Evolutionary conservation across 1,140 invertebrate genomes (phyloP).

Genomic region (Drosophila lini): DNA sequence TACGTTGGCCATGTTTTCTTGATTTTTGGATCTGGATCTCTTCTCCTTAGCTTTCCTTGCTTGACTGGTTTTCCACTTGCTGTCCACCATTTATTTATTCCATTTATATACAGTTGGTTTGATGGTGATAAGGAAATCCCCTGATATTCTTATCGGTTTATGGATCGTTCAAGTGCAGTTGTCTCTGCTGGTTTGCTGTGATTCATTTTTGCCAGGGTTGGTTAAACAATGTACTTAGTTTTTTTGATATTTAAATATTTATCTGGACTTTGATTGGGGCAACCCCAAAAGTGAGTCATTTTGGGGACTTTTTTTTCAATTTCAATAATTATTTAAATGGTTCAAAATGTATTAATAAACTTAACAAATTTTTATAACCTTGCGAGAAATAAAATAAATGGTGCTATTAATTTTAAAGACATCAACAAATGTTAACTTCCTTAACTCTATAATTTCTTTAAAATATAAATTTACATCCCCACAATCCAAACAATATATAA

Average conservation of each 20-base stretch:
- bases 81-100: conserved; percentile 9
- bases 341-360: not conserved
- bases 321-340: not conserved
- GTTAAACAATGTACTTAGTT: not conserved
- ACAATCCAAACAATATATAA: not conserved
- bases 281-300: conserved; percentile 16
- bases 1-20: conserved; percentile 20
- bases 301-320: not conserved
- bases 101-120: not conserved
- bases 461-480: not conserved
- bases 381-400: not conserved
- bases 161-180: conserved; percentile 6
- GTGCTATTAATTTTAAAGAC: not conserved
- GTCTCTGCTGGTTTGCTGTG: not conserved
- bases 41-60: not conserved
- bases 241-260: not conserved
- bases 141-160: not conserved
- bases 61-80: conserved; percentile 7
- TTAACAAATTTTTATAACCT: no score
- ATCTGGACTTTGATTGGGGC: not conserved
- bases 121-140: conserved; percentile 10
- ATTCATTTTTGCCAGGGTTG: conserved; percentile 9
- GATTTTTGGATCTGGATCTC: not conserved
- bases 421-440: not conserved
- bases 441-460: not conserved